A percentile compares a stretch with the other conserved stretches of the same genome.
These are phyloP conservation scores for Tipula helvola DNA, from an alignment of 2,888 invertebrate genomes.

Conservation along the genomic window DNA sequence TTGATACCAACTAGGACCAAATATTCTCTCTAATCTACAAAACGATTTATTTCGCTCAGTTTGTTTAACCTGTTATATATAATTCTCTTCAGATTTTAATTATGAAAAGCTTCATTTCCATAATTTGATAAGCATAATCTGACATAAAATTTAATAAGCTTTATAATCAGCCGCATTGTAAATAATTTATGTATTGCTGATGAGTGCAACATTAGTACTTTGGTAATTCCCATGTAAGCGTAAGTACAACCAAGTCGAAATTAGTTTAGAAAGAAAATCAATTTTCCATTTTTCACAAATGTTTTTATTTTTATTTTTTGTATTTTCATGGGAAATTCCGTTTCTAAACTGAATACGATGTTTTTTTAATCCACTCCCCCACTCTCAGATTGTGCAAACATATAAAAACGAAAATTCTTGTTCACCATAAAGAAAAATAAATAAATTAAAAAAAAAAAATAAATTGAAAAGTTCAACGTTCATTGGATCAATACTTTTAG, in stretches of 20 bases:
- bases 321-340: background rate
- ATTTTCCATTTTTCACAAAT: background rate
- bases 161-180: background rate
- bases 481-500: background rate
- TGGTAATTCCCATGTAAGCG: background rate
- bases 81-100: no score
- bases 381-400: no score
- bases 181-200: background rate
- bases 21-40: no score
- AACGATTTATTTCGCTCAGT: no score
- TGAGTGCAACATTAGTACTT: background rate
- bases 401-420: no score
- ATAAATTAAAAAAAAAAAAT: background rate
- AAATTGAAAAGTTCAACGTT: background rate
- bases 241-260: background rate
- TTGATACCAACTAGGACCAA: no score
- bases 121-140: no score
- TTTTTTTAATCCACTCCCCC: background rate
- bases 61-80: no score
- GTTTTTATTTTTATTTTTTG: background rate
- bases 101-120: no score
- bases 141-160: background rate
- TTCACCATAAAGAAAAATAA: no score
- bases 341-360: background rate
- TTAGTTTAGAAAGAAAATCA: background rate